Conservation (phyloP, 2,113 vertebrate genomes). For the Pteropus alecto region DNA sequence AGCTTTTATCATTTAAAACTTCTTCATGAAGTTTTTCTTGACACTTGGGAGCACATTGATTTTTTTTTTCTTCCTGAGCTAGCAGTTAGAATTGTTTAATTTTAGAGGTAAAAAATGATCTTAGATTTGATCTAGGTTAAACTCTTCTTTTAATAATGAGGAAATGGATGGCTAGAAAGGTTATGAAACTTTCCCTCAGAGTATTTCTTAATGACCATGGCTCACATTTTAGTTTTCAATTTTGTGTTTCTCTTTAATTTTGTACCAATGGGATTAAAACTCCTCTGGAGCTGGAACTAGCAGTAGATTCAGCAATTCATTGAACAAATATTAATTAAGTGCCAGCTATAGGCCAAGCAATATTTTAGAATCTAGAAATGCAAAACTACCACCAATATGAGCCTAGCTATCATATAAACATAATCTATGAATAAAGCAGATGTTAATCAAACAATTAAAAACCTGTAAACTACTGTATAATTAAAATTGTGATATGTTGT, state of each 20-base stretch:
- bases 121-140: constrained; percentile 52
- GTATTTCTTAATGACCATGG: constrained; percentile 45
- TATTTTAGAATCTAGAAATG: not conserved
- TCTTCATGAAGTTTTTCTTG: not conserved
- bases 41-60: not conserved
- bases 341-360: not conserved
- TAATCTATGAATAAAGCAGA: not conserved
- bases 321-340: constrained; percentile 49
- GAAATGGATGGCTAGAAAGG: not conserved
- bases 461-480: not conserved
- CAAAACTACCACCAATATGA: not conserved
- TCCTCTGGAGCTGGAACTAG: not conserved
- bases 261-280: constrained; percentile 43
- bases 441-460: not conserved
- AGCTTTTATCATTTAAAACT: not conserved
- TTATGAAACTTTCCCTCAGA: constrained; percentile 49
- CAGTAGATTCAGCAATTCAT: constrained; percentile 48
- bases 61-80: constrained; percentile 36
- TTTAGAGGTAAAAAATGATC: constrained; percentile 39
- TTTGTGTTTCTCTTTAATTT: constrained; percentile 59
- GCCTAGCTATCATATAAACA: not conserved
- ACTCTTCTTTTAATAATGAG: constrained; percentile 49
- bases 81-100: constrained; percentile 58
- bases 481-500: not conserved
- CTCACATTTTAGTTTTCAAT: constrained; percentile 48